Evolutionary conservation across 2,888 invertebrate species (phyloP).

Genomic region (Aplocera efformata): DNA sequence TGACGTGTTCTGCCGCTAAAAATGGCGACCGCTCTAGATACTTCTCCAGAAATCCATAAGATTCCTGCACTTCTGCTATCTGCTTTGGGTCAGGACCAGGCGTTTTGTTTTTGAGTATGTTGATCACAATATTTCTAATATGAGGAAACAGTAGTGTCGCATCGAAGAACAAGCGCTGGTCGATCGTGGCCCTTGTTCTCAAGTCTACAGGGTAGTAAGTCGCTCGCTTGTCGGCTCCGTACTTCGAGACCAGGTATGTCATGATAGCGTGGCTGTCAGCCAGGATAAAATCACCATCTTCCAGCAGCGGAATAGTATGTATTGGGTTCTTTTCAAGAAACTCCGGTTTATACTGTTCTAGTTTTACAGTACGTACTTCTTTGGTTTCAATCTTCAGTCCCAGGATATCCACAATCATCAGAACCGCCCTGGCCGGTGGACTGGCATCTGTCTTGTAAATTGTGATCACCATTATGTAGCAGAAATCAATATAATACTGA

Average conservation of each 20-base stretch:
- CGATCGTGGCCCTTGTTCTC: constrained; percentile 36
- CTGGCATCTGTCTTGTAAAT: constrained; percentile 39
- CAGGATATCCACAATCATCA: constrained; percentile 40
- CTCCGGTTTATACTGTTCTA: constrained; percentile 37
- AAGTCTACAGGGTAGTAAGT: constrained; percentile 43
- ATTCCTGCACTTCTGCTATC: constrained; percentile 30
- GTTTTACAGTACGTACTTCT: constrained; percentile 29
- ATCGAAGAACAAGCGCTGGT: constrained; percentile 43
- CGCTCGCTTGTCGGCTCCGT: constrained; percentile 40
- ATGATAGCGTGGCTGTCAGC: constrained; percentile 49
- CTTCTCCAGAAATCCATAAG: constrained; percentile 41
- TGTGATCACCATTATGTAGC: constrained; percentile 34
- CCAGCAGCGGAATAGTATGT: constrained; percentile 43
- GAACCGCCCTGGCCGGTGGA: constrained; percentile 39
- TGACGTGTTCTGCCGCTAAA: constrained; percentile 37
- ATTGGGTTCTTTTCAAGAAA: constrained; percentile 44
- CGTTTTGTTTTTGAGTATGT: constrained; percentile 22
- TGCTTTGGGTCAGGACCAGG: constrained; percentile 28
- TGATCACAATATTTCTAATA: constrained; percentile 16
- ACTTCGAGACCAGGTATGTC: constrained; percentile 47
- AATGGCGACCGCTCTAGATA: constrained; percentile 39
- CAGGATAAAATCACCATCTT: constrained; percentile 45
- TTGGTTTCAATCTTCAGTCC: constrained; percentile 34
- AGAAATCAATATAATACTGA: no score
- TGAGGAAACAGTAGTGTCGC: constrained; percentile 35